Percentiles rank a stretch among this genome's conserved stretches.
phyloP scores from a whole-genome alignment of 2,113 vertebrate species.

The Microcebus jonahi region DNA sequence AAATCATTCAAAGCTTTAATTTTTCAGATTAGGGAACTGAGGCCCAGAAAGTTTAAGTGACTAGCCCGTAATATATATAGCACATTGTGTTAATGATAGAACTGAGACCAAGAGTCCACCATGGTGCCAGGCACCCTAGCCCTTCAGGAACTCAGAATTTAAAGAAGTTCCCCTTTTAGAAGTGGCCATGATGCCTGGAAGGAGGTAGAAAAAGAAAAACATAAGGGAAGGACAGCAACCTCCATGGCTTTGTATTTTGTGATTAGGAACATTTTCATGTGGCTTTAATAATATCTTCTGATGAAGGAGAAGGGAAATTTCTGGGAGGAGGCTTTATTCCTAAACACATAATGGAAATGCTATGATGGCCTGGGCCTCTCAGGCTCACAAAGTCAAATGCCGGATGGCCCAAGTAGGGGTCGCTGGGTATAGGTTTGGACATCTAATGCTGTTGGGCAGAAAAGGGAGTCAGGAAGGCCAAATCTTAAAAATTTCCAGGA shows the following conservation, averaged over 20 bases:
- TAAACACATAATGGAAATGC: background rate
- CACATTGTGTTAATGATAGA: background rate
- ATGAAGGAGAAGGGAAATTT: slow-evolving; percentile 5
- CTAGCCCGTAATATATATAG: background rate
- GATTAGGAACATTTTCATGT: background rate
- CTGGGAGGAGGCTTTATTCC: background rate
- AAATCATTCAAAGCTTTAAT: background rate
- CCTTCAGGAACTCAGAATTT: background rate
- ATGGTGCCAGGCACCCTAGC: no score
- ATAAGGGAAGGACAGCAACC: background rate
- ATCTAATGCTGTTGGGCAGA: background rate
- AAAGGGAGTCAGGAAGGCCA: background rate
- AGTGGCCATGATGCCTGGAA: background rate
- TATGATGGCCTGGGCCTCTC: background rate
- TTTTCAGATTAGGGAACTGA: background rate
- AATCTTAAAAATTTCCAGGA: background rate
- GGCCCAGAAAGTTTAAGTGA: background rate
- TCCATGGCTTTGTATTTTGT: background rate
- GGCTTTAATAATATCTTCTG: background rate
- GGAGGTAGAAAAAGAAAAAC: background rate
- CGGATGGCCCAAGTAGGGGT: background rate
- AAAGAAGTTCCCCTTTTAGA: background rate
- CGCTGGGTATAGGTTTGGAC: background rate
- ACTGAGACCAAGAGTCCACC: background rate
- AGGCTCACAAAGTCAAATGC: background rate